Evolutionary conservation across 1,140 invertebrate genomes (phyloP).

Genomic region (Magallana ariakensis): DNA sequence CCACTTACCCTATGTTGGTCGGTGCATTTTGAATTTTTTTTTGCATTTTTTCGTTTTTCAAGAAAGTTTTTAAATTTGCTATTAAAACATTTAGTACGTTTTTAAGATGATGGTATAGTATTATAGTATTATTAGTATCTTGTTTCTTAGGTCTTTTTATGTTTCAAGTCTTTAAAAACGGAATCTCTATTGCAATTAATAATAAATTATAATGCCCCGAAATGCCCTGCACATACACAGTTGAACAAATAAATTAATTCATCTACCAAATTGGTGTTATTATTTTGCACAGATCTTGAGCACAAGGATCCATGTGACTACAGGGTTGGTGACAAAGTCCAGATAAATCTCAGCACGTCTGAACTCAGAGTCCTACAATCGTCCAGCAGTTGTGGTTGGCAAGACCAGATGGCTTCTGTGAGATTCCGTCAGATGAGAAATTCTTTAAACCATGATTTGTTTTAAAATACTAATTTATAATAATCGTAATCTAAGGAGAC

Average conservation of each 20-base stretch:
- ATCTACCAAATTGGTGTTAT: not conserved
- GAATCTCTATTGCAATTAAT: too few species aligned
- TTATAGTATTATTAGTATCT: too few species aligned
- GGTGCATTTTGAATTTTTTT: slow-evolving; percentile 51
- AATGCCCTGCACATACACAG: too few species aligned
- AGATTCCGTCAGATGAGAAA: not conserved
- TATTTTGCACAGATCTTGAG: slow-evolving; percentile 42
- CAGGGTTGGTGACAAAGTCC: slow-evolving; percentile 86
- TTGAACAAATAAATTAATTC: too few species aligned
- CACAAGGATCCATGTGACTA: not conserved
- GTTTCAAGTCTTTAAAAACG: too few species aligned
- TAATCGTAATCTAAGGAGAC: not conserved
- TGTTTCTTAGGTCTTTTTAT: too few species aligned
- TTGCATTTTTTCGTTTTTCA: not conserved
- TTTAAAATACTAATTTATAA: not conserved
- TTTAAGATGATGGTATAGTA: too few species aligned
- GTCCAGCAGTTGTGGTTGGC: slow-evolving; percentile 90
- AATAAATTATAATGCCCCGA: too few species aligned
- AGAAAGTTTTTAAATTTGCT: slow-evolving; percentile 1
- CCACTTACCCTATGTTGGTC: slow-evolving; percentile 89
- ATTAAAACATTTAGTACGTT: too few species aligned
- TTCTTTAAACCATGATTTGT: too few species aligned
- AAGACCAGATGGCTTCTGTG: slow-evolving; percentile 89
- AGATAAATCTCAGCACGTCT: slow-evolving; percentile 86
- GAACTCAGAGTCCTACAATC: slow-evolving; percentile 87